Evolutionary conservation across 1,140 invertebrate species (phyloP), one percentile per base, ranked within the genome.

Genomic region (Platyscapa corneri): DNA sequence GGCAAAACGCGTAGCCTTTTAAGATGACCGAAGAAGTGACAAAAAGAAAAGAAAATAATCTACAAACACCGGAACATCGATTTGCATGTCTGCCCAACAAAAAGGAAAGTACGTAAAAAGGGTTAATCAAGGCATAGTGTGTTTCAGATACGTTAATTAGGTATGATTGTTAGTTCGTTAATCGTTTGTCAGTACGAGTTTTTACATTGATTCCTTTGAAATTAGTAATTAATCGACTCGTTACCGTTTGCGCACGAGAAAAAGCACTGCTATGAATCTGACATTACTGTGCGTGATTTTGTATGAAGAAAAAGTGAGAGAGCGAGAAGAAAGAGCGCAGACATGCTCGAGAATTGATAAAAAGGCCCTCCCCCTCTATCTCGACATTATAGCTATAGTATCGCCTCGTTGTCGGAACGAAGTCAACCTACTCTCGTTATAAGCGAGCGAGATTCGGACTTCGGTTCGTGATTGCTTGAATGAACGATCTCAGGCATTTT

Each of bases 171-270:
- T 49, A 56, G 34, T 53, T 37, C 34, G 6, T 27, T 27, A n/a
- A 65, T 67, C 16, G 37, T 32, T 72, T 53, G 18, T 56, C 65
- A 23, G 67, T 39, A 34, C n/a, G 67, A 53, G 42, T 39, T 56
- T 46, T 74, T 82, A 82, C 67, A 82, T 72, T 82, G 67, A 72
- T 72, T 82, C 67, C 42, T 12, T 27, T 53, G 67, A 53, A 83
- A 83, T 83, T 83, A 83, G n/a, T 49, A 82, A 82, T 82, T 82
- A 82, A 82, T 82, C 64, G 32, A 82, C 30, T 16, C 39, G 64
- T 65, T 78, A 78, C 76, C n/a, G 37, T 30, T 60, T 64, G 10
- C 16, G 27, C 20, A 30, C 37, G 70, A 37, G 37, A 37, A 23
- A 70, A 23, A 74, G 39, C 32, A 30, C 32, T 32, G n/a, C 16